Evolutionary conservation across 2,113 vertebrate genomes (phyloP).

Genomic region (Phaethon lepturus): DNA sequence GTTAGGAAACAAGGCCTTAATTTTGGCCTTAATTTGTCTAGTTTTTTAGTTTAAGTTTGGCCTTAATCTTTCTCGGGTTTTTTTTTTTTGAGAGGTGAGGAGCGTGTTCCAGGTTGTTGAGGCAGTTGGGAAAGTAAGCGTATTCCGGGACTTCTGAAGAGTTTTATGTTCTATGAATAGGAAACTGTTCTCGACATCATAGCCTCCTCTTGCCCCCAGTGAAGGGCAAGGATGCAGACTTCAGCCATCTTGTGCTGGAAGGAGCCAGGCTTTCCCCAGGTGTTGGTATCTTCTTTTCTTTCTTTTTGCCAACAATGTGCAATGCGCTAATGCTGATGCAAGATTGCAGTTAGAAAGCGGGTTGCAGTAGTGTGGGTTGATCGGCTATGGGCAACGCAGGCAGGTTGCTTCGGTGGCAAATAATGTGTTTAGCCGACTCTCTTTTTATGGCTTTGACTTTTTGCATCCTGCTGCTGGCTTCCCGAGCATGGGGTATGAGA

Average conservation of each 20-base stretch:
- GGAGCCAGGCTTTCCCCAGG: not conserved
- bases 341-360: not conserved
- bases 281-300: not conserved
- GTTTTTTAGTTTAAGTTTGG: not conserved
- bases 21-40: too few relatives aligned
- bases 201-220: too few relatives aligned
- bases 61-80: not conserved
- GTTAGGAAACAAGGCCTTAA: fast-evolving
- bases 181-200: not conserved
- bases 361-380: fast-evolving
- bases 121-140: not conserved
- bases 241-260: not conserved
- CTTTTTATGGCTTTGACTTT: not conserved
- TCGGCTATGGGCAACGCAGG: fast-evolving
- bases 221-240: not conserved
- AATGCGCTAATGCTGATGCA: not conserved
- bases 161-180: not conserved
- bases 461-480: not conserved
- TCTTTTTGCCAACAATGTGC: not conserved
- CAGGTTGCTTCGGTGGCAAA: not conserved
- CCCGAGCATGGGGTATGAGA: not conserved
- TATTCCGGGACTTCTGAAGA: not conserved
- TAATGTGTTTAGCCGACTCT: not conserved
- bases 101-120: not conserved
- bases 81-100: not conserved